Percentiles rank a stretch among this genome's conserved stretches.
These are phyloP conservation scores for Ranitomeya imitator DNA, from an alignment of 2,113 vertebrate species.

Conservation along the genomic window DNA sequence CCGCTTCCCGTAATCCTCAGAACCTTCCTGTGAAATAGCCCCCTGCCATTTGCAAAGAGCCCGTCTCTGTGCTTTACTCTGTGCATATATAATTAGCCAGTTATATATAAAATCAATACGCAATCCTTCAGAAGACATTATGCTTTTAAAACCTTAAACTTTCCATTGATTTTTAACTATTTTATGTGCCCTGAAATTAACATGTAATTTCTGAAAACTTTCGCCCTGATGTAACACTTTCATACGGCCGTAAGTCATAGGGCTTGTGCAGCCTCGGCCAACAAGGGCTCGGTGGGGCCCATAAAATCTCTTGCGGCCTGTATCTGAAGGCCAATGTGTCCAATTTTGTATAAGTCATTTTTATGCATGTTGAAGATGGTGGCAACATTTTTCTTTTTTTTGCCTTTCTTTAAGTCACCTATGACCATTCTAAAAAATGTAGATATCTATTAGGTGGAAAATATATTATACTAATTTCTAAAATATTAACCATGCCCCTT, in stretches of 20 bases:
- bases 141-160: constrained; percentile 82
- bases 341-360: too few species aligned
- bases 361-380: too few species aligned
- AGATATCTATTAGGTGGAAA: too few species aligned
- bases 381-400: too few species aligned
- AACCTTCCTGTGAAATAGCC: constrained; percentile 83
- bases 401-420: too few species aligned
- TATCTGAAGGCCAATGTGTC: too few species aligned
- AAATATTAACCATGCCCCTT: too few species aligned
- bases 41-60: constrained; percentile 83
- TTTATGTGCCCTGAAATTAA: constrained; percentile 82
- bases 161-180: constrained; percentile 84
- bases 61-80: constrained; percentile 81
- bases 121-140: constrained; percentile 82
- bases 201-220: constrained; percentile 67
- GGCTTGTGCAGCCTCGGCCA: constrained; percentile 44
- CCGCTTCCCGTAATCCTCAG: constrained; percentile 79
- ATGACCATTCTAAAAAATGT: too few species aligned
- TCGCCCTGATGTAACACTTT: constrained; percentile 69
- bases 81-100: constrained; percentile 82
- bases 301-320: background rate
- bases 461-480: too few species aligned
- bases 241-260: constrained; percentile 58
- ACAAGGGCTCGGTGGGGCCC: constrained; percentile 58
- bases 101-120: constrained; percentile 86